phyloP scores from a whole-genome alignment of 2,797 vertebrate species.

The Sphenopsis melanotis region DNA sequence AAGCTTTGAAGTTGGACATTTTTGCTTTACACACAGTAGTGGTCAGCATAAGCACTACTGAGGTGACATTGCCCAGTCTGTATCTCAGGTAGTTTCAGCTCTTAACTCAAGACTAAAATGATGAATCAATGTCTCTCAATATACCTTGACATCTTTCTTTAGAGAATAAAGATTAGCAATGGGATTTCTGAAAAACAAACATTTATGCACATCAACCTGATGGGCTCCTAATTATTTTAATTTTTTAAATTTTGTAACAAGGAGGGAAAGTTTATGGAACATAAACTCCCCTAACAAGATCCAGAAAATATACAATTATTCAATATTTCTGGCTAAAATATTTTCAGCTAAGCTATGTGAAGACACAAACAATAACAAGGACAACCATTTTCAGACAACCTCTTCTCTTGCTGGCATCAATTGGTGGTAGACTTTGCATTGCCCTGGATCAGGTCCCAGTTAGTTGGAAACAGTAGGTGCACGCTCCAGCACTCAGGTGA shows the following conservation, averaged over 20 bases:
- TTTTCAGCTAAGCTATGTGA: neutral
- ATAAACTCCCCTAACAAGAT: neutral
- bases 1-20: neutral
- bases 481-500: conserved; percentile 2
- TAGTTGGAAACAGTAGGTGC: neutral
- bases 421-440: neutral
- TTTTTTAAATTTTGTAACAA: neutral
- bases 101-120: neutral
- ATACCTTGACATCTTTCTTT: neutral
- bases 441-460: neutral
- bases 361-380: neutral
- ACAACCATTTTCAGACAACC: neutral
- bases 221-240: neutral
- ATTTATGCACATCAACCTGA: neutral
- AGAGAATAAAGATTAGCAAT: neutral
- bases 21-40: neutral
- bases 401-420: neutral
- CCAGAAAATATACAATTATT: neutral
- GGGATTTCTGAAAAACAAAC: neutral
- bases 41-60: neutral
- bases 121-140: neutral
- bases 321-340: neutral
- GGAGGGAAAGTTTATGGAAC: neutral
- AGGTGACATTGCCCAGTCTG: neutral
- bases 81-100: neutral